A percentile compares a stretch with the other conserved stretches of the same genome.
Conservation (phyloP, 2,888 invertebrate genomes). For the Cerastis rubricosa region DNA sequence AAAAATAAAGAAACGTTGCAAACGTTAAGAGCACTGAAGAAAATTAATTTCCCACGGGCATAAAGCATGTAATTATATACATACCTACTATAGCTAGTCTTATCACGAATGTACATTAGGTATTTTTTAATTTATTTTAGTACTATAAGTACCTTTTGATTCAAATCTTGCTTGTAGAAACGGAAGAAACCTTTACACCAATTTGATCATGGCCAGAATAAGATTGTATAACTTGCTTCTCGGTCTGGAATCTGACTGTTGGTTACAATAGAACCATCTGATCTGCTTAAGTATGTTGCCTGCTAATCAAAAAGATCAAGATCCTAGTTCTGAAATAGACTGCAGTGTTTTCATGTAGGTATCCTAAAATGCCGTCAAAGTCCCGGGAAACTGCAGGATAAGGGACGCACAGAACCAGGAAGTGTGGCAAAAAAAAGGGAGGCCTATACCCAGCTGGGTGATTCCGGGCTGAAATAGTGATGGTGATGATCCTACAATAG, state of each 20-base stretch:
- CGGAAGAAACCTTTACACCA: not conserved
- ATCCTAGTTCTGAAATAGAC: not conserved
- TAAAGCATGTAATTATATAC: slow-evolving; percentile 70
- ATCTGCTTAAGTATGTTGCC: not conserved
- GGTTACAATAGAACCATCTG: not conserved
- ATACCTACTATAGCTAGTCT: slow-evolving; percentile 63
- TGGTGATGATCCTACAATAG: not conserved
- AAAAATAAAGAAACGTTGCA: slow-evolving; percentile 70
- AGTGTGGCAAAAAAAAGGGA: no score
- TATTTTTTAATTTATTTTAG: slow-evolving; percentile 15
- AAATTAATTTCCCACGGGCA: slow-evolving; percentile 77
- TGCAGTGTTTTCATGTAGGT: not conserved
- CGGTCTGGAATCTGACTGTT: not conserved
- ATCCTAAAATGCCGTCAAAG: not conserved
- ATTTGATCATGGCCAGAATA: not conserved
- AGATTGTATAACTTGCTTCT: not conserved
- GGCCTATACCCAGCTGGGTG: no score
- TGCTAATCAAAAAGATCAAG: not conserved
- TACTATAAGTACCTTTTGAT: slow-evolving; percentile 7
- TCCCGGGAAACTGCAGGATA: no score
- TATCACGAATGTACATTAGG: slow-evolving; percentile 53
- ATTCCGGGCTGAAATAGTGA: no score
- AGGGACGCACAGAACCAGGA: no score
- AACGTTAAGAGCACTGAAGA: slow-evolving; percentile 72
- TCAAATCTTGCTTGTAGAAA: not conserved